Evolutionary conservation across 2,888 invertebrate species (phyloP).

Genomic region (Acholoe squamosa): DNA sequence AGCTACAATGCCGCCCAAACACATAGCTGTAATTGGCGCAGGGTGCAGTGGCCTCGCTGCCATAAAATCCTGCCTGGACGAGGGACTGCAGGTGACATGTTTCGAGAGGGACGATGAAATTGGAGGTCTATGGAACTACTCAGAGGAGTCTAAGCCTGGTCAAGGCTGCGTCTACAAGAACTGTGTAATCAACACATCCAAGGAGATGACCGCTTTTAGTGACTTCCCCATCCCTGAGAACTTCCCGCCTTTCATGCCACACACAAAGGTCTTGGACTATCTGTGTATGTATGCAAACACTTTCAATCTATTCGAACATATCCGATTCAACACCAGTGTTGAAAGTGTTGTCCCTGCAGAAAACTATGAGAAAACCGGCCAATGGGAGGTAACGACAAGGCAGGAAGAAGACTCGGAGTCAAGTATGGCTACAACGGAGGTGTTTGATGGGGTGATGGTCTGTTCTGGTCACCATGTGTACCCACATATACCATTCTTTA

Average conservation of each 20-base stretch:
- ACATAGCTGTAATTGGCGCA: slow-evolving; percentile 78
- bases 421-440: slow-evolving; percentile 67
- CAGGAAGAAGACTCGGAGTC: slow-evolving; percentile 65
- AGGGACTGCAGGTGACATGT: slow-evolving; percentile 77
- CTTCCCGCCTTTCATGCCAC: slow-evolving; percentile 84
- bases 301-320: slow-evolving; percentile 77
- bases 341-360: slow-evolving; percentile 72
- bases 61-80: slow-evolving; percentile 80
- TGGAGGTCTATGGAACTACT: slow-evolving; percentile 79
- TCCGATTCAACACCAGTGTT: slow-evolving; percentile 76
- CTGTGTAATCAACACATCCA: slow-evolving; percentile 81
- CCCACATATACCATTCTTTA: slow-evolving; percentile 82
- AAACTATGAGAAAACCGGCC: slow-evolving; percentile 79
- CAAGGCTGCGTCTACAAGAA: slow-evolving; percentile 78
- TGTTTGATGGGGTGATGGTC: slow-evolving; percentile 84
- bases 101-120: slow-evolving; percentile 76
- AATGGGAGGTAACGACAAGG: slow-evolving; percentile 74
- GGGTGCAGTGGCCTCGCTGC: slow-evolving; percentile 81
- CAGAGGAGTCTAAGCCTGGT: slow-evolving; percentile 64
- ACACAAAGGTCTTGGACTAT: slow-evolving; percentile 81
- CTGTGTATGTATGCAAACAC: slow-evolving; percentile 78
- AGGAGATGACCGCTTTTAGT: slow-evolving; percentile 82
- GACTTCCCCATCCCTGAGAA: slow-evolving; percentile 84
- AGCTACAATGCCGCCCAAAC: neutral
- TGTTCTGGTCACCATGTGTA: slow-evolving; percentile 84